These are phyloP conservation scores for Eueremaeus valkanovi DNA, from an alignment of 2,888 invertebrate genomes.

Conservation along the genomic window DNA sequence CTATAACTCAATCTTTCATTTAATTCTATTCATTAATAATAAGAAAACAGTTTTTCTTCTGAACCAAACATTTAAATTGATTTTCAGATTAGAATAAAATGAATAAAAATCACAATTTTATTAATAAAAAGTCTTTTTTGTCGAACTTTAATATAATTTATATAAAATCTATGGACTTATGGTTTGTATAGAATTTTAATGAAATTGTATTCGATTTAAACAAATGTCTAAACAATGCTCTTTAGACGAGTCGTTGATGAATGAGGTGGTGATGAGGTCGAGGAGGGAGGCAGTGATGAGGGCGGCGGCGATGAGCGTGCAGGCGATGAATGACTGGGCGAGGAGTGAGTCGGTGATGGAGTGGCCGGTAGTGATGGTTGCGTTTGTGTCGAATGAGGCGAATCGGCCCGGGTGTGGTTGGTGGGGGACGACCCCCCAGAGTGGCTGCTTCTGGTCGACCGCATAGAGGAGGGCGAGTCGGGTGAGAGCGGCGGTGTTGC, in stretches of 20 bases:
- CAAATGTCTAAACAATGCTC: slow-evolving; percentile 17
- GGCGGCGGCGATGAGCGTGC: background rate
- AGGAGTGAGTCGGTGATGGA: background rate
- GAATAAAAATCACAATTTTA: background rate
- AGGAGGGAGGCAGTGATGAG: slow-evolving; percentile 8
- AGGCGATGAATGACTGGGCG: background rate
- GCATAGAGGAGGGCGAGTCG: slow-evolving; percentile 44
- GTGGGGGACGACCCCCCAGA: slow-evolving; percentile 12
- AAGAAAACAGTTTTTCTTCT: too few relatives aligned
- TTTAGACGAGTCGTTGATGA: slow-evolving; percentile 19
- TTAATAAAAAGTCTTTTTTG: background rate
- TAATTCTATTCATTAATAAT: too few relatives aligned
- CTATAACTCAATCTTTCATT: too few relatives aligned
- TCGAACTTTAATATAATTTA: background rate
- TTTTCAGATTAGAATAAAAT: background rate
- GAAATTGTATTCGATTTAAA: background rate
- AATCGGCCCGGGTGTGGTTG: background rate
- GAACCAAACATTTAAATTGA: too few relatives aligned
- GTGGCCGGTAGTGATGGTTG: slow-evolving; percentile 19
- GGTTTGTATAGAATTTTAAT: slow-evolving; percentile 8
- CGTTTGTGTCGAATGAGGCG: background rate
- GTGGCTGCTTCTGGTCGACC: too few relatives aligned
- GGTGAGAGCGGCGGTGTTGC: slow-evolving; percentile 31
- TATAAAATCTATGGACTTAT: slow-evolving; percentile 16
- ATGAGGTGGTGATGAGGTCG: slow-evolving; percentile 11